Base-by-base conservation (phyloP, 2,113 vertebrate genomes). In the Gobio gobio region DNA sequence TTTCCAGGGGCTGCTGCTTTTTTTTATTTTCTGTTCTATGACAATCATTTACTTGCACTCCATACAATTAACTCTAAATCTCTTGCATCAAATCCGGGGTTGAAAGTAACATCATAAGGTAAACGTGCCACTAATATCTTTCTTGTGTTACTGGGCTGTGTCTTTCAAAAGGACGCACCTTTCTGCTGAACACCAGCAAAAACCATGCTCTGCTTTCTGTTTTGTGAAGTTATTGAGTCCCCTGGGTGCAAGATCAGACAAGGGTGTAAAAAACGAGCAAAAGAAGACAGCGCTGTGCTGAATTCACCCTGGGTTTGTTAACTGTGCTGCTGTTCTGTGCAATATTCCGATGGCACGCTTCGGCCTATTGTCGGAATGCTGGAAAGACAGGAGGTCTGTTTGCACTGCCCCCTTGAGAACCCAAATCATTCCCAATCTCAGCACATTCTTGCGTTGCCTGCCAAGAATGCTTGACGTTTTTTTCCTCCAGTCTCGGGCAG, bases 401-500 rank as follows among this genome's bases (percentile, higher is more conserved):
- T 83, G 45, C 40, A 79, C 47, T 70, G 83, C 78, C 83, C 81
- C 85, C 75, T 86, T 81, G 79, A 56, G 36, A 85, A 64, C 78
- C 33, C 29, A 88, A 88, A 90, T 87, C 87, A 87, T 83, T 83
- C 83, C 70, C 80, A 84, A 86, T 86, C 86, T 84, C 68, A 74
- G 56, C 78, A 56, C 88, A 89, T 88, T 89, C 78, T 76, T 86
- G 78, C 59, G 40, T 47, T 1, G 29, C 13, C 77, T 83, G 87
- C 87, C 89, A 89, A 88, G 83, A 87, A 88, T 88, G 83, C 73
- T 73, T 75, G 49, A 70, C 33, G 24, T 82, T 74, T 86, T 85
- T 58, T 78, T 24, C n/a, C 45, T 29, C 43, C 7, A 76, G 61
- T 76, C 70, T 76, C 43, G 33, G 26, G 16, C 61, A 26, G 36